phyloP scores from a whole-genome alignment of 2,888 invertebrate genomes.

The Arrhopalites spinosus region DNA sequence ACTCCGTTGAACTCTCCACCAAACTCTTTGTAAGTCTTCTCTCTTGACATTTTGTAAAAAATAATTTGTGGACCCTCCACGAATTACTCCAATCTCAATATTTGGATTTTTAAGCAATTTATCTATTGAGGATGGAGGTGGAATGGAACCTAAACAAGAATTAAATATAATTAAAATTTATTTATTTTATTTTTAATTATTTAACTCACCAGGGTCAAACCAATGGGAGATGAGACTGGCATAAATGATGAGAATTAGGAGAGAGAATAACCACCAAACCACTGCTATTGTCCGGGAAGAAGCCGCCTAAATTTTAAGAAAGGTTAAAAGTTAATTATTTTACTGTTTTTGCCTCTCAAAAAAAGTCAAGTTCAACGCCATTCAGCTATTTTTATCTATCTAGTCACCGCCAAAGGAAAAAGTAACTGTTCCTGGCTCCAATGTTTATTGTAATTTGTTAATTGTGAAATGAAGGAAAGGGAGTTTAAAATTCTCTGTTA shows the following conservation, averaged over 20 bases:
- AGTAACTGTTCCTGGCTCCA: too few relatives aligned
- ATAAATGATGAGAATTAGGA: slow-evolving; percentile 52
- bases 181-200: too few relatives aligned
- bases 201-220: too few relatives aligned
- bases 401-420: too few relatives aligned
- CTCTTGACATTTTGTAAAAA: slow-evolving; percentile 52
- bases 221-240: slow-evolving; percentile 53
- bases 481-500: too few relatives aligned
- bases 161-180: too few relatives aligned
- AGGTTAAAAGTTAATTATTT: too few relatives aligned
- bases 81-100: slow-evolving; percentile 52
- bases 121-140: slow-evolving; percentile 27
- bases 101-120: slow-evolving; percentile 45
- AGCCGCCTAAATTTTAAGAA: slow-evolving; percentile 41
- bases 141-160: slow-evolving; percentile 35
- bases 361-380: too few relatives aligned
- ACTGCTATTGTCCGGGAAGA: slow-evolving; percentile 53
- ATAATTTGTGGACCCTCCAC: slow-evolving; percentile 49
- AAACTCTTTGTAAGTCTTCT: slow-evolving; percentile 52
- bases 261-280: slow-evolving; percentile 55
- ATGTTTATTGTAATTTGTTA: too few relatives aligned
- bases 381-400: too few relatives aligned
- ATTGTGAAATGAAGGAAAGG: too few relatives aligned
- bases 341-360: too few relatives aligned
- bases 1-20: slow-evolving; percentile 52